These are phyloP conservation scores for Pluvianellus socialis DNA, from an alignment of 2,113 vertebrate genomes.

Conservation along the genomic window DNA sequence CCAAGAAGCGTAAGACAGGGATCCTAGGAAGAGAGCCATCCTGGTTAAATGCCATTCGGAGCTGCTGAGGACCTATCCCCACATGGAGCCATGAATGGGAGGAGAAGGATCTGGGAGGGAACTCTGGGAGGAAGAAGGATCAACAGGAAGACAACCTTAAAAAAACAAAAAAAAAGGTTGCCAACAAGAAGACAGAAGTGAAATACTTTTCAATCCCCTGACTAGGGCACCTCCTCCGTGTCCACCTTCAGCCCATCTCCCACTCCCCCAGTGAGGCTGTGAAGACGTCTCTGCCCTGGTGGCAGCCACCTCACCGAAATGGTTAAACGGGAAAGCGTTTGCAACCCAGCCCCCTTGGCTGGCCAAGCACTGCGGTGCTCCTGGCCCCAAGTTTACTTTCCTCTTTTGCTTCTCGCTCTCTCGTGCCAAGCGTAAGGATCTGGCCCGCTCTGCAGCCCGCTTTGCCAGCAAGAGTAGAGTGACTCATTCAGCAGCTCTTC, in stretches of 20 bases:
- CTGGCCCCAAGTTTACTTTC: background rate
- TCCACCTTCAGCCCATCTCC: background rate
- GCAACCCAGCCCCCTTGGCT: background rate
- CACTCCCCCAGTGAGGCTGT: fast-evolving
- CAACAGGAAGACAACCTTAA: background rate
- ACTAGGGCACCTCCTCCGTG: background rate
- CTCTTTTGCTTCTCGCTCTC: background rate
- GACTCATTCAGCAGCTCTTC: conserved; percentile 18
- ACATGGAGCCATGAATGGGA: fast-evolving
- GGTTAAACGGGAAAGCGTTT: background rate
- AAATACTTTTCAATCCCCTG: background rate
- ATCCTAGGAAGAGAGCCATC: background rate
- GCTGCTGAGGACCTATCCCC: background rate
- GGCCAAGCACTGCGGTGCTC: background rate
- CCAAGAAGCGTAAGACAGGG: background rate
- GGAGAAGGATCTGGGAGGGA: no score
- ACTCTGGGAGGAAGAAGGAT: background rate
- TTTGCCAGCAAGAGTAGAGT: background rate
- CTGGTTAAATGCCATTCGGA: background rate
- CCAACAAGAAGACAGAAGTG: background rate
- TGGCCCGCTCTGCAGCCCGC: background rate
- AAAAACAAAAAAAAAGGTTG: background rate
- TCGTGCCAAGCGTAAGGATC: background rate
- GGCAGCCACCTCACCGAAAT: background rate
- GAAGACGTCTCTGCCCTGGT: fast-evolving